A percentile compares a stretch with the other conserved stretches of the same genome.
These are phyloP conservation scores for Capromys pilorides DNA, from an alignment of 2,797 vertebrate species.

Conservation along the genomic window DNA sequence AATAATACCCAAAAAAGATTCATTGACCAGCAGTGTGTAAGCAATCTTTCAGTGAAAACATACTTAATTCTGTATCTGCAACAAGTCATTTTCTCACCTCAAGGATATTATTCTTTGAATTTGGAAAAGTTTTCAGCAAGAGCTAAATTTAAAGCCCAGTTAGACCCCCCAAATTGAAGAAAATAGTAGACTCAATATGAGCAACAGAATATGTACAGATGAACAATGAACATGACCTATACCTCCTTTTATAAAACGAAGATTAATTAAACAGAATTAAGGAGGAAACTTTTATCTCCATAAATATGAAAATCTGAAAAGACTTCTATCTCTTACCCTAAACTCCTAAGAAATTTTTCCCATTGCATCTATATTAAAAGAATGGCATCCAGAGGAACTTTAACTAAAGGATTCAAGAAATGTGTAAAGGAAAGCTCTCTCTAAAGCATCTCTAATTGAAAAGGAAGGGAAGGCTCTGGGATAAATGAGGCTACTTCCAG, in stretches of 20 bases:
- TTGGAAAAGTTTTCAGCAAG: not conserved
- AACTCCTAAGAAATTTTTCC: not conserved
- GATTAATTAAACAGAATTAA: not conserved
- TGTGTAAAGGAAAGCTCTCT: not conserved
- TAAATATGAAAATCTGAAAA: slow-evolving; percentile 6
- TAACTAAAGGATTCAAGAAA: not conserved
- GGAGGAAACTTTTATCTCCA: not conserved
- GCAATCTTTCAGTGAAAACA: not conserved
- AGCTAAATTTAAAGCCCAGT: not conserved
- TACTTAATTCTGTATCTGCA: not conserved
- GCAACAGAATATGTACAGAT: not conserved
- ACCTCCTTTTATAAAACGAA: not conserved
- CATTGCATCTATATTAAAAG: slow-evolving; percentile 16
- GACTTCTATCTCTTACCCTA: not conserved
- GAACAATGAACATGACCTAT: not conserved
- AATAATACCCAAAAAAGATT: not conserved
- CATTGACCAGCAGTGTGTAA: not conserved
- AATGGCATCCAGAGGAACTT: not conserved
- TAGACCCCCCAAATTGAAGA: not conserved
- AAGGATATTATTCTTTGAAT: not conserved
- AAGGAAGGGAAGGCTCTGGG: slow-evolving; percentile 7
- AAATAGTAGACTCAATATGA: not conserved
- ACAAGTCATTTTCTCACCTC: not conserved
- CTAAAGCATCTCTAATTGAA: slow-evolving; percentile 26
- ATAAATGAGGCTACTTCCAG: not conserved